Conservation (phyloP, 1,140 invertebrate genomes). For the Zaprionus lachaisei region DNA sequence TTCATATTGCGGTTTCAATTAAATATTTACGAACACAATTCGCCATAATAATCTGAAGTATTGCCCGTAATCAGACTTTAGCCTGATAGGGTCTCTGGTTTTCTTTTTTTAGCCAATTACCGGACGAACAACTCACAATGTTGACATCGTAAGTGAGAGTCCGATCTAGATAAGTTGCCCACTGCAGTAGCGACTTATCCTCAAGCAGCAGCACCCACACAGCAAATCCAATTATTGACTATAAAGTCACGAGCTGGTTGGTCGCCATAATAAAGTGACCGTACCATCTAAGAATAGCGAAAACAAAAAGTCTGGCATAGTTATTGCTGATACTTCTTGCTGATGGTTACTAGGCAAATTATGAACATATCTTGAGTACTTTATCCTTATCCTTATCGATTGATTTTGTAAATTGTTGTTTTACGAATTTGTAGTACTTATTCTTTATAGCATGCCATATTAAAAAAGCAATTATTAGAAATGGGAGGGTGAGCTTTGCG, state of each 20-base stretch:
- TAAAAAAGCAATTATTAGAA: neutral
- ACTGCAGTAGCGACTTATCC: constrained; percentile 44
- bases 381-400: constrained; percentile 9
- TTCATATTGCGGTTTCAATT: neutral
- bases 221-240: constrained; percentile 25
- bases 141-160: constrained; percentile 65
- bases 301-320: neutral
- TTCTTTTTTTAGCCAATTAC: constrained; percentile 31
- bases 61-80: constrained; percentile 18
- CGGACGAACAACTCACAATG: constrained; percentile 26
- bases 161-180: constrained; percentile 54
- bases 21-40: neutral
- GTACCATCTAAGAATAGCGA: neutral
- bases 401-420: constrained; percentile 5
- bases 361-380: constrained; percentile 1
- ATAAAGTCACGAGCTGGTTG: constrained; percentile 17
- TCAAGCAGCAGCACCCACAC: constrained; percentile 29
- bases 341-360: constrained; percentile 19
- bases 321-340: neutral
- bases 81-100: neutral
- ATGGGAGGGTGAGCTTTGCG: neutral
- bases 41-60: constrained; percentile 21
- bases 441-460: neutral
- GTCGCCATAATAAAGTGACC: neutral
- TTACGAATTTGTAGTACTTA: neutral